These are phyloP conservation scores for Manacus vitellinus DNA, from an alignment of 2,113 vertebrate species.

Conservation along the genomic window DNA sequence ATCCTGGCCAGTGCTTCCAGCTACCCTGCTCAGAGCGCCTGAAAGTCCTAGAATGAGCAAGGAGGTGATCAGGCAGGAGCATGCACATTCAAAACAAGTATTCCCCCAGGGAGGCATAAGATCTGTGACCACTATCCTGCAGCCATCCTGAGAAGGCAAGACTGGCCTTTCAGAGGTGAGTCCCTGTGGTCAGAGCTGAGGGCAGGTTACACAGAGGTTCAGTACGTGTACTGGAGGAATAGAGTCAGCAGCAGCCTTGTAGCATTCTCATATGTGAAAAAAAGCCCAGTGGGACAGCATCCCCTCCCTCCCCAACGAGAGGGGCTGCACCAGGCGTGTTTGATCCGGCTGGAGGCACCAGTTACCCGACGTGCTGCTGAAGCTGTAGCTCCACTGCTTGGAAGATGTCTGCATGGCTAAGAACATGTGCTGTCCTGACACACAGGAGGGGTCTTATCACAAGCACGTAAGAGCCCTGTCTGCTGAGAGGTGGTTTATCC, in stretches of 20 bases:
- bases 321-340: fast-evolving
- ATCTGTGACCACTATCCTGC: background rate
- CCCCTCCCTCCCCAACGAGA: background rate
- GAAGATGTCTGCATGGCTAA: fast-evolving
- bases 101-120: background rate
- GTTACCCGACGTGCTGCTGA: fast-evolving
- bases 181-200: background rate
- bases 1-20: background rate
- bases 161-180: background rate
- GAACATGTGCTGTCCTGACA: background rate
- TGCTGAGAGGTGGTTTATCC: background rate
- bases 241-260: background rate
- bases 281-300: background rate
- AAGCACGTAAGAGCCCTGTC: background rate
- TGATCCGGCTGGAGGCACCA: fast-evolving
- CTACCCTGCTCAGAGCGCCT: background rate
- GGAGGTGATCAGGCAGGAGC: background rate
- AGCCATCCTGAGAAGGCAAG: background rate
- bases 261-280: background rate
- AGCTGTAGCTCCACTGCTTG: background rate
- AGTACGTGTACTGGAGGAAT: fast-evolving
- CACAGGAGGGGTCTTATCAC: fast-evolving
- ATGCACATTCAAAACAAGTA: fast-evolving
- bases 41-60: background rate
- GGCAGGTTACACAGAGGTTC: background rate